Evolutionary conservation across 1,140 invertebrate genomes (phyloP).

Genomic region (Drosophila lowei): DNA sequence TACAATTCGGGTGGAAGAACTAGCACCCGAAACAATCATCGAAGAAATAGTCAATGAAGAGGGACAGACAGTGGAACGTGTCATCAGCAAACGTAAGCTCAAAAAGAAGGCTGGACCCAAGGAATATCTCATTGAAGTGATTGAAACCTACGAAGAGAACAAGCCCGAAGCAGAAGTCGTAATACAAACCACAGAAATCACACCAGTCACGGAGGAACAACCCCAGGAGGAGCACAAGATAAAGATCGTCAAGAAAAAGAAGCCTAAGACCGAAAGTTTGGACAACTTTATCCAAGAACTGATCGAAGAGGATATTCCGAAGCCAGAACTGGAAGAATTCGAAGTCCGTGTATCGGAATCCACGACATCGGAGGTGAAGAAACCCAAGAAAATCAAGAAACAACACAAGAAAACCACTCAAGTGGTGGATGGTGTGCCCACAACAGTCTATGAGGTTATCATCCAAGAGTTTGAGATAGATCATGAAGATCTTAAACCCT

Average conservation of each 20-base stretch:
- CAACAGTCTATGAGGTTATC: slow-evolving; percentile 59
- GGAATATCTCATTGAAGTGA: slow-evolving; percentile 73
- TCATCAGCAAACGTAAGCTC: slow-evolving; percentile 64
- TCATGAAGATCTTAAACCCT: slow-evolving; percentile 20
- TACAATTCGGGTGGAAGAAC: slow-evolving; percentile 74
- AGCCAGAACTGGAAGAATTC: slow-evolving; percentile 54
- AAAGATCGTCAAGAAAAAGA: slow-evolving; percentile 60
- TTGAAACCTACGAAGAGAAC: slow-evolving; percentile 77
- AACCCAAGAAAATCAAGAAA: slow-evolving; percentile 75
- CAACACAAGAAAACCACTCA: slow-evolving; percentile 61
- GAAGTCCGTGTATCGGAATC: slow-evolving; percentile 40
- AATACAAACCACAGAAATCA: slow-evolving; percentile 72
- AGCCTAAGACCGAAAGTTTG: slow-evolving; percentile 55
- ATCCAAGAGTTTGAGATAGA: slow-evolving; percentile 61
- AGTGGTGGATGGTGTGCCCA: slow-evolving; percentile 60
- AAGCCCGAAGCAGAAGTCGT: slow-evolving; percentile 66
- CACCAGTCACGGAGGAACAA: slow-evolving; percentile 60
- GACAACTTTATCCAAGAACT: slow-evolving; percentile 65
- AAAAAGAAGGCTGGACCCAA: slow-evolving; percentile 66
- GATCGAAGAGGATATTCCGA: slow-evolving; percentile 71
- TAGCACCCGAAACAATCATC: slow-evolving; percentile 59
- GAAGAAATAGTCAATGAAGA: slow-evolving; percentile 80
- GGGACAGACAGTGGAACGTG: slow-evolving; percentile 63
- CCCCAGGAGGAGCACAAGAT: slow-evolving; percentile 65
- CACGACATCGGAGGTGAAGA: slow-evolving; percentile 45